phyloP scores from a whole-genome alignment of 2,113 vertebrate species.

The Neotoma lepida region DNA sequence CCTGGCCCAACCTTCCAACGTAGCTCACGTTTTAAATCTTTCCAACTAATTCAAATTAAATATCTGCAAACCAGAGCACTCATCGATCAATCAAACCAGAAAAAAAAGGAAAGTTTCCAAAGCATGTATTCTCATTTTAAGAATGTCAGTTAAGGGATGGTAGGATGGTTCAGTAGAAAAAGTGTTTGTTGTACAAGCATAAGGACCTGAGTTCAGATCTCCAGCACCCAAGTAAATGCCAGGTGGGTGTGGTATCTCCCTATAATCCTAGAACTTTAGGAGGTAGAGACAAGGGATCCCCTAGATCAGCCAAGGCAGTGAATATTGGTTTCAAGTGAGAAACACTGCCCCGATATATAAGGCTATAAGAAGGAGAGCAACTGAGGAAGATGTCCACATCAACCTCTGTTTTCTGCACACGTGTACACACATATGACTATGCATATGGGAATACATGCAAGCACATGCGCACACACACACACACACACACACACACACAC shows the following conservation, averaged over 20 bases:
- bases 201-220: not conserved
- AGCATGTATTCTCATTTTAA: slow-evolving; percentile 26
- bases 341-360: not conserved
- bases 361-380: not conserved
- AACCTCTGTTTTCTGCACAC: not conserved
- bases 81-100: not conserved
- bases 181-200: not conserved
- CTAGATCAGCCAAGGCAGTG: not conserved
- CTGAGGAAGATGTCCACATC: not conserved
- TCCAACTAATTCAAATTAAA: slow-evolving; percentile 35
- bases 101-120: slow-evolving; percentile 23
- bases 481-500: not conserved
- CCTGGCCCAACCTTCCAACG: not conserved
- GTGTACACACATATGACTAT: not conserved
- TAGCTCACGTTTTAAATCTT: slow-evolving; percentile 36
- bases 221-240: not conserved
- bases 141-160: not conserved
- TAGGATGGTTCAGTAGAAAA: not conserved
- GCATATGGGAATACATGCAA: not conserved
- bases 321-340: not conserved
- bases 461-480: not conserved
- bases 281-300: not conserved
- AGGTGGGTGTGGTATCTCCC: not conserved
- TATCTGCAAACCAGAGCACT: slow-evolving; percentile 9
- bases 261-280: not conserved